phyloP scores from a whole-genome alignment of 2,113 vertebrate species.

The Agapornis roseicollis region DNA sequence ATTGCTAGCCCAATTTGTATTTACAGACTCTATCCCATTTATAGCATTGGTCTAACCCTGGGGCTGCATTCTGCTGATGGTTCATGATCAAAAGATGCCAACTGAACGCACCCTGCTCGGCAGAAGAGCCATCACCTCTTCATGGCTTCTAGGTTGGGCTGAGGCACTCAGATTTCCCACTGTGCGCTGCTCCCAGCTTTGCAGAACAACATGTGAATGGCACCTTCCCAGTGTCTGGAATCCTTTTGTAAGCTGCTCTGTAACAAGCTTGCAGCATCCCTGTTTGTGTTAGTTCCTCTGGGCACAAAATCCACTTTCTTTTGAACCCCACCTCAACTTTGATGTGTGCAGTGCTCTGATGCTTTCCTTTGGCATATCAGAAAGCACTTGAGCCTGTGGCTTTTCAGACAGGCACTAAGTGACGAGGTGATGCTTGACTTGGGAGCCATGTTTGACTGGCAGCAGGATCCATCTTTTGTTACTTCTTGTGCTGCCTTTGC shows the following conservation, averaged over 20 bases:
- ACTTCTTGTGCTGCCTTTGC: not conserved
- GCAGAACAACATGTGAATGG: accelerated
- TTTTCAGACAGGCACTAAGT: conserved; percentile 2
- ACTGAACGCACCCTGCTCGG: not conserved
- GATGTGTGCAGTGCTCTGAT: not conserved
- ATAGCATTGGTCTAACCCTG: not conserved
- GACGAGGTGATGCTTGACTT: not conserved
- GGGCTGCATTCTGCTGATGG: not conserved
- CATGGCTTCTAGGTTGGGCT: not conserved
- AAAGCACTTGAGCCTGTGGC: not conserved
- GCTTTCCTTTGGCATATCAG: not conserved
- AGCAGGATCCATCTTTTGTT: not conserved
- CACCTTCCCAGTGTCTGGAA: not conserved
- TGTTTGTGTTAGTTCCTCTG: not conserved
- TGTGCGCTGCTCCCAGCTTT: not conserved
- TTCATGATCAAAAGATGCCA: not conserved
- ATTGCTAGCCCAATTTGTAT: not conserved
- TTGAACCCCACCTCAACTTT: not conserved
- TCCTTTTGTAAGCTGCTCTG: not conserved
- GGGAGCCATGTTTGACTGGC: not conserved
- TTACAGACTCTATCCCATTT: not conserved
- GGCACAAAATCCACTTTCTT: not conserved
- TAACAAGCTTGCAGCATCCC: not conserved
- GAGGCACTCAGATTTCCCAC: not conserved
- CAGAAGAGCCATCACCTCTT: not conserved